Percentiles rank a stretch among this genome's conserved stretches.
phyloP scores from a whole-genome alignment of 2,113 vertebrate genomes.

The Meleagris gallopavo region DNA sequence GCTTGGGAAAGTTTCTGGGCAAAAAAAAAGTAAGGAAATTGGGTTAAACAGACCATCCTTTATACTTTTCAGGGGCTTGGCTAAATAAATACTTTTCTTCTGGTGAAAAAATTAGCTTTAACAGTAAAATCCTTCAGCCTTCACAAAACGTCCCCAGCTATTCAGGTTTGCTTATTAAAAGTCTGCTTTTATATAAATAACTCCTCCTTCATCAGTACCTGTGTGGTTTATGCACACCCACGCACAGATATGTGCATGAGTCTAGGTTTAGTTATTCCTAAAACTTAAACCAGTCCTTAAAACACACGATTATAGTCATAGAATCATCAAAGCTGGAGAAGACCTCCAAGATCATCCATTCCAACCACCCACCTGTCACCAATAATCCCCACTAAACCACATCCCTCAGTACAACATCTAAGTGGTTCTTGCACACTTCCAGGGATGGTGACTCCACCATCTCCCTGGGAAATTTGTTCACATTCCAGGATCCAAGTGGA shows the following conservation, averaged over 20 bases:
- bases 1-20: background rate
- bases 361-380: too few relatives aligned
- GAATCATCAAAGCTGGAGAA: too few relatives aligned
- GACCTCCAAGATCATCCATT: too few relatives aligned
- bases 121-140: background rate
- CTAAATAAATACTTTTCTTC: slow-evolving; percentile 4
- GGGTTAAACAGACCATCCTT: background rate
- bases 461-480: background rate
- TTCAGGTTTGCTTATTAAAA: background rate
- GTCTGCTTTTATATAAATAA: background rate
- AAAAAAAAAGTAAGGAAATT: background rate
- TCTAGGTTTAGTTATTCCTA: background rate
- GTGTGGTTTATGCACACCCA: background rate
- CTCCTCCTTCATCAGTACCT: background rate
- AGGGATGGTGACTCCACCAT: too few relatives aligned
- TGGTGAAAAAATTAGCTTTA: background rate
- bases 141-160: background rate
- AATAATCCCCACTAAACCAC: too few relatives aligned
- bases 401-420: too few relatives aligned
- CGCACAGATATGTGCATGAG: background rate
- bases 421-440: too few relatives aligned
- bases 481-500: background rate
- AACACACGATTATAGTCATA: background rate
- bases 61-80: background rate
- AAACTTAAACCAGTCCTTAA: background rate